Conservation (phyloP, 2,113 vertebrate species). For the Eulacestoma nigropectus region DNA sequence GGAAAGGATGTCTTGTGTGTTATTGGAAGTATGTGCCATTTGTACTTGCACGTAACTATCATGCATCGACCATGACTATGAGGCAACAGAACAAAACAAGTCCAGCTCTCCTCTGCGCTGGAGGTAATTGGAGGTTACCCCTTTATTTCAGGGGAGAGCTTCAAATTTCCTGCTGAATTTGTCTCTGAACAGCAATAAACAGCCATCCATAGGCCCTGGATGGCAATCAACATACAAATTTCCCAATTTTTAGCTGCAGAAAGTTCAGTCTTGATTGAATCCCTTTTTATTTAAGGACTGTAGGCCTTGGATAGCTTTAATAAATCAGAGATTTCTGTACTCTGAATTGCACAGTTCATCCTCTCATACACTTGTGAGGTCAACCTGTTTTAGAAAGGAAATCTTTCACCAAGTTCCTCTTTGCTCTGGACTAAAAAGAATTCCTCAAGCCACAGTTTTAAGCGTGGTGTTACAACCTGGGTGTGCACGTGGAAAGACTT, state of each 20-base stretch:
- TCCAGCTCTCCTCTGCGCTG: not conserved
- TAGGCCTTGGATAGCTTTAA: not conserved
- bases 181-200: not conserved
- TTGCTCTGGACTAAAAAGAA: not conserved
- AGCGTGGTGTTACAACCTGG: rapidly evolving
- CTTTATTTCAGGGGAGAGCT: not conserved
- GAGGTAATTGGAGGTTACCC: not conserved
- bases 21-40: not conserved
- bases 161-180: not conserved
- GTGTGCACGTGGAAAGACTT: not conserved
- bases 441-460: not conserved
- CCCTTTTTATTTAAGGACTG: not conserved
- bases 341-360: not conserved
- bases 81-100: not conserved
- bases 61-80: not conserved
- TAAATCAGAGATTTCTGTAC: not conserved
- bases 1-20: not conserved
- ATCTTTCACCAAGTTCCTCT: not conserved
- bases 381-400: not conserved
- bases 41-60: not conserved
- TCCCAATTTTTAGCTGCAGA: not conserved
- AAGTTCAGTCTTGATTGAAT: not conserved
- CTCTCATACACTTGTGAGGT: not conserved
- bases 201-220: not conserved
- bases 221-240: not conserved